Conservation (phyloP, 2,888 invertebrate species). For the Neoaliturus tenellus region DNA sequence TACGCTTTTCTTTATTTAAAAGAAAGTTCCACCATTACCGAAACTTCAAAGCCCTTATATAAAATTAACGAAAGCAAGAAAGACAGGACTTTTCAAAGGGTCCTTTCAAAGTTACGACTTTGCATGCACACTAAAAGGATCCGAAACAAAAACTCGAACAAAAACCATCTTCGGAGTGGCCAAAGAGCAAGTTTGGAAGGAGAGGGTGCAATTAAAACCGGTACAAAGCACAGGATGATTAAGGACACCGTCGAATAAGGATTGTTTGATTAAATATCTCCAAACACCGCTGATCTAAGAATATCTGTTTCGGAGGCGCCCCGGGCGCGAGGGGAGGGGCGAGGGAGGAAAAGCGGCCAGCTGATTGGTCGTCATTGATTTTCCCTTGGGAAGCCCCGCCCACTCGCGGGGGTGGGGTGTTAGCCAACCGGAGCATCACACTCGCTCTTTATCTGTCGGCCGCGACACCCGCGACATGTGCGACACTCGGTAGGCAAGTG, state of each 20-base stretch:
- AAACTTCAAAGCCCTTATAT: slow-evolving; percentile 17
- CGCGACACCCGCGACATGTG: slow-evolving; percentile 34
- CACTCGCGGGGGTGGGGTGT: slow-evolving; percentile 69
- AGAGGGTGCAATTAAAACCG: slow-evolving; percentile 38
- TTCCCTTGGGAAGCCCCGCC: slow-evolving; percentile 71
- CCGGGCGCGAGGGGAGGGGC: neutral
- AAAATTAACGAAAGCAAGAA: slow-evolving; percentile 40
- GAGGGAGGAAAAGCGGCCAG: slow-evolving; percentile 54
- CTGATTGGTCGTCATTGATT: slow-evolving; percentile 65
- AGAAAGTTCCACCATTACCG: neutral
- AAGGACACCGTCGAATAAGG: slow-evolving; percentile 35
- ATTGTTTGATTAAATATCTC: slow-evolving; percentile 53
- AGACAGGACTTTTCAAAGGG: slow-evolving; percentile 33
- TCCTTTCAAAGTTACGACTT: slow-evolving; percentile 32
- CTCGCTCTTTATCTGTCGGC: slow-evolving; percentile 59
- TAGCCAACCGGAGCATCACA: neutral
- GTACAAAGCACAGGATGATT: slow-evolving; percentile 50
- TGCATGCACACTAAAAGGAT: slow-evolving; percentile 27
- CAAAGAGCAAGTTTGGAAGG: slow-evolving; percentile 39
- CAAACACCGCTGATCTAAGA: slow-evolving; percentile 47
- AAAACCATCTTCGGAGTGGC: slow-evolving; percentile 14
- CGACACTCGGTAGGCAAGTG: neutral
- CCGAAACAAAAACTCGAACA: slow-evolving; percentile 29
- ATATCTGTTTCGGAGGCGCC: slow-evolving; percentile 41
- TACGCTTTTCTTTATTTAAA: neutral